Evolutionary conservation across 2,113 vertebrate species (phyloP), one percentile per base, ranked within the genome.

Genomic region (Nothocercus nigrocapillus): DNA sequence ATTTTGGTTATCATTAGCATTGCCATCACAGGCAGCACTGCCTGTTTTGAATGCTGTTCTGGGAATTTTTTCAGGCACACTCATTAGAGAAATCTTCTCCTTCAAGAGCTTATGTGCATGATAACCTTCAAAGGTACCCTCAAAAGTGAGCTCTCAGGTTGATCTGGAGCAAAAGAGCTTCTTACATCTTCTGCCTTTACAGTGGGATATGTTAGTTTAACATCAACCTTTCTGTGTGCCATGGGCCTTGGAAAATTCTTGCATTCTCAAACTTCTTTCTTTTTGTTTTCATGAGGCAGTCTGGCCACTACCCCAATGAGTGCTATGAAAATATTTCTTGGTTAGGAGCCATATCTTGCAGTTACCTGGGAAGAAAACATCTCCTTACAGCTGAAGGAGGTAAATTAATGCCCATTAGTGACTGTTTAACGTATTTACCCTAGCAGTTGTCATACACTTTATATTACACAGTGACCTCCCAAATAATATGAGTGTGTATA

Each of bases 91-190:
- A 70, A 54, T 30, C 16, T 76, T 27, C 14, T 75, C 56, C 54
- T 90, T 78, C 36, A 36, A 88, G 83, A 88, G 51, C 28, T 85
- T 85, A 30, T 63, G 24, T 76, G 45, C 58, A 10, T 49, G 53
- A 28, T 5, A 77, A 69, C 10, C 80, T 88, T 95, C 68, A 81
- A 83, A 90, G 22, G 30, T 14, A 47, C 14, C 67, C 34, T 32
- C 53, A 64, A 53, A 30, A 54, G 59, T 21, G 36, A 90, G 67
- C 9, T 30, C 56, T 90, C 45, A 67, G 56, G 40, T 7, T 28
- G 63, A 56, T 85, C 66, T 58, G 51, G 49, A 84, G 54, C 5
- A 0, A 42, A 42, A 42, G 54, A 85, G 2, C 17, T 77, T 80
- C 40, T 42, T 22, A 12, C 30, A 11, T 56, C n/a, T 38, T 53